Conservation (phyloP, 1,140 invertebrate species). For the Camponotus vicinus region DNA sequence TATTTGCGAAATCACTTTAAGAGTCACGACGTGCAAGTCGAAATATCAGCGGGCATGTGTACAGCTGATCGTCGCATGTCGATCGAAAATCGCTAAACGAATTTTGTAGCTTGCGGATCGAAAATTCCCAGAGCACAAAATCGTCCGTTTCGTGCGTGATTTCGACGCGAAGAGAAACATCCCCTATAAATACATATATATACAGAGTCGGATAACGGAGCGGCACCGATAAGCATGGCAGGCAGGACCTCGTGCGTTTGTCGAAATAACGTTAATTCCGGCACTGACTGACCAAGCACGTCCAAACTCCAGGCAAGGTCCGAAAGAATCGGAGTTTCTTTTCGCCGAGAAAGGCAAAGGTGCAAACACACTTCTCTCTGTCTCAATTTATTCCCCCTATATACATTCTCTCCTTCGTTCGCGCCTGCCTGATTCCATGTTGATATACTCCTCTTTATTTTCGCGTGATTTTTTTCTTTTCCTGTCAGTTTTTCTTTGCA, state of each 20-base stretch:
- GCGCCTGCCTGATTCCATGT: not conserved
- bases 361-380: slow-evolving; percentile 39
- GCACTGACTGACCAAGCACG: slow-evolving; percentile 57
- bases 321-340: slow-evolving; percentile 27
- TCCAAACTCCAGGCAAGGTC: not conserved
- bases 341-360: slow-evolving; percentile 21
- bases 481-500: not conserved
- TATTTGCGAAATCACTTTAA: slow-evolving; percentile 25
- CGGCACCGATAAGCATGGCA: slow-evolving; percentile 34
- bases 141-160: not conserved
- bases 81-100: slow-evolving; percentile 47
- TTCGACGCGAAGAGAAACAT: slow-evolving; percentile 35
- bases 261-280: slow-evolving; percentile 71
- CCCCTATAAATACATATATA: slow-evolving; percentile 34
- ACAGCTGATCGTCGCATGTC: not conserved
- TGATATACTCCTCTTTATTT: not conserved
- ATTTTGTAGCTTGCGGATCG: slow-evolving; percentile 26
- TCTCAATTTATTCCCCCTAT: slow-evolving; percentile 25
- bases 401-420: not conserved
- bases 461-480: not conserved
- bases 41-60: not conserved
- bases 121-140: slow-evolving; percentile 19
- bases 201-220: not conserved
- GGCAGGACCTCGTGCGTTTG: slow-evolving; percentile 13
- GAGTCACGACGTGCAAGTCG: not conserved